phyloP scores from a whole-genome alignment of 2,888 invertebrate genomes.

The Quadroppia sp. region DNA sequence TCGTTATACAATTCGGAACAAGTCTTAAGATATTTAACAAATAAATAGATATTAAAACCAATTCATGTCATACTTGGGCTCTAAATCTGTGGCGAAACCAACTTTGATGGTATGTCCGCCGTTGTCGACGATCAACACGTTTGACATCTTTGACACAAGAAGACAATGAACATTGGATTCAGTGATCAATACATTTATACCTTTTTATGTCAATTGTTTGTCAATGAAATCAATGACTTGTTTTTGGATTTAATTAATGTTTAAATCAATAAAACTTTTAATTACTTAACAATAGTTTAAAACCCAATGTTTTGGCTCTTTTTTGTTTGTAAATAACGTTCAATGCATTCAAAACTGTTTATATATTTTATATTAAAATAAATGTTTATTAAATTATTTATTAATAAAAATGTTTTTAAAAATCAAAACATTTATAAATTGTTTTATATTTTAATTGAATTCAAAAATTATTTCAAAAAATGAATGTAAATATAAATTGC shows the following conservation, averaged over 20 bases:
- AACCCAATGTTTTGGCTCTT: neutral
- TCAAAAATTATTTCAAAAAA: too few relatives aligned
- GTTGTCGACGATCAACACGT: slow-evolving; percentile 67
- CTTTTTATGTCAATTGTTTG: too few relatives aligned
- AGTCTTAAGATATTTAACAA: slow-evolving; percentile 53
- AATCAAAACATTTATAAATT: too few relatives aligned
- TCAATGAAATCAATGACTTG: neutral
- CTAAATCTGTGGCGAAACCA: slow-evolving; percentile 65
- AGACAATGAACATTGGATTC: neutral
- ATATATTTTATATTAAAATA: neutral
- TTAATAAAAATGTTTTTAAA: too few relatives aligned
- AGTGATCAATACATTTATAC: too few relatives aligned
- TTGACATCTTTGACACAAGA: neutral
- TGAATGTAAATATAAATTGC: too few relatives aligned
- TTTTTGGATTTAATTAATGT: neutral
- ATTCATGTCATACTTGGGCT: slow-evolving; percentile 58
- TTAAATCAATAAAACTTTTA: neutral
- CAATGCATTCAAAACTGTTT: neutral
- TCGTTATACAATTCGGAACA: slow-evolving; percentile 93
- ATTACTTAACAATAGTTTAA: neutral
- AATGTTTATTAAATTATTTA: neutral
- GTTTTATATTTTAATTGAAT: too few relatives aligned
- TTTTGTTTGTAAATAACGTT: neutral
- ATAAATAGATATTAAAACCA: slow-evolving; percentile 15
- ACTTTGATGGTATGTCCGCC: slow-evolving; percentile 82